phyloP scores from a whole-genome alignment of 2,113 vertebrate genomes.

The Alligator mississippiensis region DNA sequence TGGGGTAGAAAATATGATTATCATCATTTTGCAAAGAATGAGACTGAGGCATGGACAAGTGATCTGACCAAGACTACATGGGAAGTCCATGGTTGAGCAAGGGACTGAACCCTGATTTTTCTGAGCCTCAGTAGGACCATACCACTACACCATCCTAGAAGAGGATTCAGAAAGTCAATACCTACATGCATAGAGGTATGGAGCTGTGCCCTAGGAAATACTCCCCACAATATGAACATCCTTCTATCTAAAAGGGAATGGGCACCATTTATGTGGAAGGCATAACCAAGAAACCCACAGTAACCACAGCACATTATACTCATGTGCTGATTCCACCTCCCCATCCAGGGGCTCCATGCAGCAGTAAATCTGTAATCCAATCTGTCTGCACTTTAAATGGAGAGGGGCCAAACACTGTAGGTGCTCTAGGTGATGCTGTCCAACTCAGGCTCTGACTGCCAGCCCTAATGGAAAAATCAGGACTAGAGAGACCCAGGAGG shows the following conservation, averaged over 20 bases:
- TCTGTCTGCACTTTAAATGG: rapidly evolving
- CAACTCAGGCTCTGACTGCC: rapidly evolving
- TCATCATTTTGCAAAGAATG: too few species aligned
- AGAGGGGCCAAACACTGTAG: rapidly evolving
- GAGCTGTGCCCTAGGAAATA: not conserved
- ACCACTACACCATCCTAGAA: not conserved
- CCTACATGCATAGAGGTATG: not conserved
- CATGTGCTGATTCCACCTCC: not conserved
- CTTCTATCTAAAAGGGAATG: not conserved
- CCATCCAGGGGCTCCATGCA: not conserved
- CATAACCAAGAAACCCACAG: too few species aligned
- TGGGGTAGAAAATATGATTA: too few species aligned
- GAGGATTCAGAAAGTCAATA: not conserved
- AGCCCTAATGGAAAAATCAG: not conserved
- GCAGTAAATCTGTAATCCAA: not conserved
- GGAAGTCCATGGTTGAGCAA: too few species aligned
- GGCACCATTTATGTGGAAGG: not conserved
- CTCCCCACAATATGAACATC: not conserved
- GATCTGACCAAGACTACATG: too few species aligned
- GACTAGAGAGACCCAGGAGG: not conserved
- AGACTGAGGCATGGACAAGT: too few species aligned
- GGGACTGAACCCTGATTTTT: too few species aligned
- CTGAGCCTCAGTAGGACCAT: too few species aligned
- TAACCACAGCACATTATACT: not conserved
- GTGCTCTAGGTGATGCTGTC: rapidly evolving